Percentiles rank a stretch among this genome's conserved stretches.
Evolutionary conservation across 2,888 invertebrate genomes (phyloP).

Genomic region (Phaonia tiefii): DNA sequence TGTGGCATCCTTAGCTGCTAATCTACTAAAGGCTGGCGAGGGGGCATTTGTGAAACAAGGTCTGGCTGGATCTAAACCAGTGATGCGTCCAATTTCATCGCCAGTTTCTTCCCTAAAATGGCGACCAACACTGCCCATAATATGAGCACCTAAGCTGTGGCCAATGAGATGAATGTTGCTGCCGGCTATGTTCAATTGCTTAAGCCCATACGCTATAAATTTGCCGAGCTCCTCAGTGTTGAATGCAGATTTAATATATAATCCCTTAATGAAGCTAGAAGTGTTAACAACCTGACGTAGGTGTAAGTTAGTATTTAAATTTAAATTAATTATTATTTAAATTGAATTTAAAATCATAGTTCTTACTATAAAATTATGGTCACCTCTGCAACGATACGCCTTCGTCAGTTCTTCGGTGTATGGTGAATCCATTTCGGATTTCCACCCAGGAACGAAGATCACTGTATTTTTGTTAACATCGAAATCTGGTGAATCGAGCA

Average conservation of each 20-base stretch:
- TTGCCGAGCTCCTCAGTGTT: conserved; percentile 77
- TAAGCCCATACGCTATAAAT: conserved; percentile 73
- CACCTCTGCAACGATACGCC: conserved; percentile 74
- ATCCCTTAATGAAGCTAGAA: too few relatives aligned
- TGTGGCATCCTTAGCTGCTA: conserved; percentile 77
- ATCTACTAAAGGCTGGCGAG: conserved; percentile 73
- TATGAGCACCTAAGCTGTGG: conserved; percentile 79
- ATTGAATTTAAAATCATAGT: too few relatives aligned
- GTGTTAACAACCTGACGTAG: too few relatives aligned
- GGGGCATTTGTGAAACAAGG: conserved; percentile 79
- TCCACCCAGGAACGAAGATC: conserved; percentile 76
- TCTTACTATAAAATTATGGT: conserved; percentile 71
- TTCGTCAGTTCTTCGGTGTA: conserved; percentile 65
- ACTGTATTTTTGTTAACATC: conserved; percentile 69
- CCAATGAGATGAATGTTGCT: conserved; percentile 78
- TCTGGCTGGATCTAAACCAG: conserved; percentile 79
- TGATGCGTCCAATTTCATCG: conserved; percentile 74
- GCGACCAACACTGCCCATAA: conserved; percentile 77
- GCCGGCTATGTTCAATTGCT: conserved; percentile 71
- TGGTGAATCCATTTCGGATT: conserved; percentile 64
- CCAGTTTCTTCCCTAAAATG: conserved; percentile 71
- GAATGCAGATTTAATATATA: conserved; percentile 76
- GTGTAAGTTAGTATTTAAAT: too few relatives aligned
- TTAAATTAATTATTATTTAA: too few relatives aligned
- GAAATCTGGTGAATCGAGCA: conserved; percentile 70